Evolutionary conservation across 1,140 invertebrate genomes (phyloP).

Genomic region (Steinernema feltiae): DNA sequence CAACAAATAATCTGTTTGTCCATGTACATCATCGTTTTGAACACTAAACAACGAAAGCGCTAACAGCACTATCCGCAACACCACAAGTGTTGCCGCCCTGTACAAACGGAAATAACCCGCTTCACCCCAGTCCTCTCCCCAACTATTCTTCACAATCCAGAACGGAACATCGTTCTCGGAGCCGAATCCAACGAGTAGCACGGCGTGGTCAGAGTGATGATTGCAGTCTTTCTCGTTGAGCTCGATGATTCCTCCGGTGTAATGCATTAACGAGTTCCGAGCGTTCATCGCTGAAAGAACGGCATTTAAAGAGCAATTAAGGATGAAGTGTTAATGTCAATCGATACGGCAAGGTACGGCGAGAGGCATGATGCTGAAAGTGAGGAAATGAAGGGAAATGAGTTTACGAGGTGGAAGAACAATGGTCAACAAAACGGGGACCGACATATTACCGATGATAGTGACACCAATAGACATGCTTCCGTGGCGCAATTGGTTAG

Average conservation of each 20-base stretch:
- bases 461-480: no score
- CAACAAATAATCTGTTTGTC: no score
- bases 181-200: conserved; percentile 84
- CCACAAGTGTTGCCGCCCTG: conserved; percentile 58
- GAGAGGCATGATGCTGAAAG: no score
- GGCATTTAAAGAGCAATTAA: neutral
- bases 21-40: no score
- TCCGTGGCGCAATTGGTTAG: conserved; percentile 19
- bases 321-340: no score
- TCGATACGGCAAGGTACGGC: no score
- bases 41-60: no score
- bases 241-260: conserved; percentile 87
- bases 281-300: conserved; percentile 11
- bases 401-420: no score
- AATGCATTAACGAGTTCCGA: conserved; percentile 80
- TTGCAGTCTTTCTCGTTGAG: conserved; percentile 78
- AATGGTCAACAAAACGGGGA: no score
- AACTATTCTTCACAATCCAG: conserved; percentile 89
- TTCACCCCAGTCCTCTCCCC: conserved; percentile 86
- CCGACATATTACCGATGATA: no score
- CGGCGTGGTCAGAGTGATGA: conserved; percentile 74
- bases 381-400: no score
- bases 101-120: conserved; percentile 64
- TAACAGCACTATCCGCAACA: conserved; percentile 48
- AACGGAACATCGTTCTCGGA: conserved; percentile 73